Base-by-base conservation (phyloP, 1,140 invertebrate species). In the Onthophagus taurus region DNA sequence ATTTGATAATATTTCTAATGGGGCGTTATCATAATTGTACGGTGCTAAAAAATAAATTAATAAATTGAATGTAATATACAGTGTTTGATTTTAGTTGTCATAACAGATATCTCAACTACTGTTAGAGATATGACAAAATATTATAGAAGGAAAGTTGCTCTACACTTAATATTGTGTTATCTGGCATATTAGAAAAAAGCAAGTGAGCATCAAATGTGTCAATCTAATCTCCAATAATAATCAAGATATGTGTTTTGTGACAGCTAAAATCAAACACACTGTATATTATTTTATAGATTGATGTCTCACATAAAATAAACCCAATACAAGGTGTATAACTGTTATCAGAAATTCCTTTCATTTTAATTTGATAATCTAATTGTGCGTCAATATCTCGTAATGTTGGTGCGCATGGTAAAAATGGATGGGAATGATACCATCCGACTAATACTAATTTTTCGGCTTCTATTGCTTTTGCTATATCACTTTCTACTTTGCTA, bases 381-480 rank as follows among this genome's bases (percentile, higher is more conserved):
- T 97, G 93, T 48, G 84, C 80, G 58, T 93, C 88, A 47, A 93
- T 85, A 64, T 97, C 93, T 31, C 86, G 72, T 1, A 95, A 67
- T 12, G 89, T 90, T 7, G 91, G 91, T 48, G 90, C 85, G 7
- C 89, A 85, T 49, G 85, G 78, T 46, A 86, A 83, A 30, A 81
- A 77, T 1, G 91, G 90, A 71, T 96, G 92, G n/a, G 89, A 93
- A 61, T 97, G 92, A 71, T 97, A 97, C 91, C 92, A 95, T 3
- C 91, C 92, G 21, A 96, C 82, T 7, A 95, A 68, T 18, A 78
- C 80, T 18, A 94, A 71, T 42, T 85, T 80, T 47, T 84, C 73
- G 56, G 78, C 79, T 58, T 90, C 80, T 68, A 96, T 88, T 33
- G 77, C 73, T 58, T 81, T 77, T 35, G 81, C 79, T 57, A 95